A percentile compares a stretch with the other conserved stretches of the same genome.
phyloP scores from a whole-genome alignment of 2,113 vertebrate genomes.

The Corvus moneduloides region DNA sequence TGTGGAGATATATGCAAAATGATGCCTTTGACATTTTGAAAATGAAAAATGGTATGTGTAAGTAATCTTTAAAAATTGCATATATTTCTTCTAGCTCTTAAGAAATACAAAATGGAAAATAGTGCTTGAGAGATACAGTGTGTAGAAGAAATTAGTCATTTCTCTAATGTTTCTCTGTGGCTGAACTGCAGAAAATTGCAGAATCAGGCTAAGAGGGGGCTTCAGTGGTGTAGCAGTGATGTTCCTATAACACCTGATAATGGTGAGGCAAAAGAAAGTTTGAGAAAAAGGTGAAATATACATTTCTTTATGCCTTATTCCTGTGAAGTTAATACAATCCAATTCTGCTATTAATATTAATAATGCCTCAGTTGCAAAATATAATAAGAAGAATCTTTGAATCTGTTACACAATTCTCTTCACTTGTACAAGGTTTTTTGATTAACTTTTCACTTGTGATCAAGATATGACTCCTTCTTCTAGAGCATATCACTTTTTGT shows the following conservation, averaged over 20 bases:
- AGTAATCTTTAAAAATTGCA: not conserved
- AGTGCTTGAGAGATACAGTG: not conserved
- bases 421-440: not conserved
- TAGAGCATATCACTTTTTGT: accelerated
- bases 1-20: not conserved
- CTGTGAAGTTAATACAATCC: not conserved
- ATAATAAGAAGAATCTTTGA: not conserved
- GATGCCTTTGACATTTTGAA: conserved; percentile 13
- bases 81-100: not conserved
- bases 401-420: not conserved
- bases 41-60: not conserved
- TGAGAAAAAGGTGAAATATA: not conserved
- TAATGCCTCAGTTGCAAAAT: not conserved
- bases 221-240: not conserved
- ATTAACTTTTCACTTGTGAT: not conserved
- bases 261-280: not conserved
- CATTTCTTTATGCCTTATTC: not conserved
- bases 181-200: not conserved
- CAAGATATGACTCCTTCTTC: not conserved
- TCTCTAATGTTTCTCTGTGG: not conserved
- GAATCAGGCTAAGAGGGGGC: not conserved
- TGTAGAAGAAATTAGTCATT: not conserved
- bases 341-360: not conserved
- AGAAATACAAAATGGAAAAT: not conserved
- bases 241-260: not conserved